Evolutionary conservation across 2,888 invertebrate genomes (phyloP).

Genomic region (Plebejus melissa): DNA sequence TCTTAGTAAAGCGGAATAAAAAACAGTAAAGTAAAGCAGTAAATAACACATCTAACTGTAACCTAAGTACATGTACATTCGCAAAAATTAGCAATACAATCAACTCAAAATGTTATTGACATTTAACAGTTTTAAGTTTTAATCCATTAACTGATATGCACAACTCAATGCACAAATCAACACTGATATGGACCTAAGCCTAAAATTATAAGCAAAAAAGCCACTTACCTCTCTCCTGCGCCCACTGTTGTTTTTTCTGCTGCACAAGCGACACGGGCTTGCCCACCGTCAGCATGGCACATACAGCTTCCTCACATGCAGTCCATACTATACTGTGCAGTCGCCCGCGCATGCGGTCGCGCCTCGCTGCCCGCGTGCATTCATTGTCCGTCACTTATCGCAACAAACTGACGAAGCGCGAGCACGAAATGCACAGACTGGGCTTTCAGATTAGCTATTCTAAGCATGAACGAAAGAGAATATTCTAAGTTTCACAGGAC

Average conservation of each 20-base stretch:
- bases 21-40: no score
- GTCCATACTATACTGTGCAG: constrained; percentile 42
- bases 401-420: constrained; percentile 34
- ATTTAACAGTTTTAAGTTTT: constrained; percentile 31
- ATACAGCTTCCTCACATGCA: constrained; percentile 71
- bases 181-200: no score
- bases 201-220: not conserved
- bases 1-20: no score
- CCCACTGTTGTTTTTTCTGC: constrained; percentile 95
- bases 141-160: no score
- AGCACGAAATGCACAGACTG: constrained; percentile 30
- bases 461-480: not conserved
- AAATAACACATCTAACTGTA: no score
- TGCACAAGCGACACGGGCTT: constrained; percentile 85
- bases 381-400: constrained; percentile 56
- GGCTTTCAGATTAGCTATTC: constrained; percentile 16
- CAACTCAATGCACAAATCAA: no score
- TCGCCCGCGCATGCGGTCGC: constrained; percentile 66
- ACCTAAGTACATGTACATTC: no score
- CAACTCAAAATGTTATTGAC: not conserved
- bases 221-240: constrained; percentile 89
- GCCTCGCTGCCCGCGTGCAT: constrained; percentile 68
- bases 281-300: constrained; percentile 75
- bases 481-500: not conserved
- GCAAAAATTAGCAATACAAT: not conserved